A percentile compares a stretch with the other conserved stretches of the same genome.
Evolutionary conservation across 1,140 invertebrate genomes (phyloP).

Genomic region (Acyrthosiphon pisum): DNA sequence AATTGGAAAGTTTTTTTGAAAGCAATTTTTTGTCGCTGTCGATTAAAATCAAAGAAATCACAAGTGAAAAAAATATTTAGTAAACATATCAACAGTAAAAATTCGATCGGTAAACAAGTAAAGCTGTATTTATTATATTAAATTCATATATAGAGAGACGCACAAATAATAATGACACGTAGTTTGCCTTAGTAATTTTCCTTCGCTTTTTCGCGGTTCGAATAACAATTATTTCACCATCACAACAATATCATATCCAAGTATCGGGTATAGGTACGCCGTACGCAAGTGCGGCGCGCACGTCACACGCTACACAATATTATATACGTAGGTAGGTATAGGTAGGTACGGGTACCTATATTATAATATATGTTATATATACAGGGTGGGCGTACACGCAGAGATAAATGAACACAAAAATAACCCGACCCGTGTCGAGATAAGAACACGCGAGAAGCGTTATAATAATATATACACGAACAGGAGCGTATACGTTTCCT

Average conservation of each 20-base stretch:
- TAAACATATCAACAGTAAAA: too few relatives aligned
- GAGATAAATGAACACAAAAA: constrained; percentile 6
- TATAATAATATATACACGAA: constrained; percentile 18
- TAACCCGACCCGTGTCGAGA: neutral
- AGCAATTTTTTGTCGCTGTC: neutral
- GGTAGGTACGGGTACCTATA: neutral
- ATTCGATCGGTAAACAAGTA: too few relatives aligned
- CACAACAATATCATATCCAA: too few relatives aligned
- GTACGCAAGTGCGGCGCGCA: neutral
- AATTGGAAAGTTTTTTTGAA: neutral
- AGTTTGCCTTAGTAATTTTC: neutral
- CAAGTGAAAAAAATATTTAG: too few relatives aligned
- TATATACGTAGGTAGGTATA: neutral
- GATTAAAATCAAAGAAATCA: neutral
- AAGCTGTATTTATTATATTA: too few relatives aligned
- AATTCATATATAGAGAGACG: too few relatives aligned
- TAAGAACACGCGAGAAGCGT: constrained; percentile 3
- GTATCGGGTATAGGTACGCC: too few relatives aligned
- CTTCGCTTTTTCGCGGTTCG: neutral
- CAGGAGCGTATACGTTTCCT: neutral
- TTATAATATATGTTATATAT: neutral
- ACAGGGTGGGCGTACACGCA: neutral
- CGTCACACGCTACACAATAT: neutral
- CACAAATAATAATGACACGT: too few relatives aligned
- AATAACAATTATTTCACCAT: neutral